Percentiles rank a stretch among this genome's conserved stretches.
These are phyloP conservation scores for Cantharis rufa DNA, from an alignment of 2,888 invertebrate species.

Conservation along the genomic window DNA sequence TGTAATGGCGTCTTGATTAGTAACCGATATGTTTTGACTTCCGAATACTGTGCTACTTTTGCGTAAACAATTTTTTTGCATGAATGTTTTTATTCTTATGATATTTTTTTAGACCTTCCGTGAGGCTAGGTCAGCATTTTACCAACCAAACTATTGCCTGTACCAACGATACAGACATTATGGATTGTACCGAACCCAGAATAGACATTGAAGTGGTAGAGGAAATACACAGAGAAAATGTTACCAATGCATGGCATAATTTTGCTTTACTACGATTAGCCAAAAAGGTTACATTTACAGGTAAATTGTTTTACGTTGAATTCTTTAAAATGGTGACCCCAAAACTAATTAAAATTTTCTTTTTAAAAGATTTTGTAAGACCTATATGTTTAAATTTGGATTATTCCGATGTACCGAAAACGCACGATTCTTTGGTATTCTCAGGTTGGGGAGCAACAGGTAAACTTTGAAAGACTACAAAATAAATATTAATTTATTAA, in stretches of 20 bases:
- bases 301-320: not conserved
- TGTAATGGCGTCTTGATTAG: slow-evolving; percentile 8
- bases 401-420: not conserved
- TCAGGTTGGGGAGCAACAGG: slow-evolving; percentile 8
- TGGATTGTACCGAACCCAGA: slow-evolving; percentile 4
- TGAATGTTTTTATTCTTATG: not conserved
- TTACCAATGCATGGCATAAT: not conserved
- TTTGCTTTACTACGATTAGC: not conserved
- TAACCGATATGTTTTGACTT: slow-evolving; percentile 7
- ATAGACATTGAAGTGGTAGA: not conserved
- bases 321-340: no score
- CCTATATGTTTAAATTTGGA: not conserved
- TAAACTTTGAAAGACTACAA: not conserved
- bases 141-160: not conserved
- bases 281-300: not conserved
- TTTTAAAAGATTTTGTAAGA: not conserved
- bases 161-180: not conserved
- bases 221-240: not conserved
- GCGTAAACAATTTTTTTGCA: not conserved
- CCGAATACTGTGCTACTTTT: not conserved
- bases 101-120: not conserved
- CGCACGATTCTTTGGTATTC: not conserved
- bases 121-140: not conserved
- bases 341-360: not conserved
- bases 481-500: not conserved